Conservation (phyloP, 2,888 invertebrate species). For the Cataglyphis cursor region DNA sequence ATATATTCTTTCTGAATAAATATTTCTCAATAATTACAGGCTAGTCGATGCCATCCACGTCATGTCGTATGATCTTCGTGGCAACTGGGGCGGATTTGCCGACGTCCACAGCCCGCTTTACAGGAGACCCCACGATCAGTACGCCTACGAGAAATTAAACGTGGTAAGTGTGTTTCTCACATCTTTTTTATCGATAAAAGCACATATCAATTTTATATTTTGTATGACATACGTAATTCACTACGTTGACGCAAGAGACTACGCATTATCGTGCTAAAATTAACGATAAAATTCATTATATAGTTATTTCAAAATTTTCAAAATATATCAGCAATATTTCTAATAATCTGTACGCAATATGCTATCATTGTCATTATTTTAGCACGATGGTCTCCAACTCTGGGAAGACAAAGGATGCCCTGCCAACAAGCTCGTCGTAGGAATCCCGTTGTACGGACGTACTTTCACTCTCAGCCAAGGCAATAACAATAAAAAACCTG, state of each 20-base stretch:
- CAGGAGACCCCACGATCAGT: conserved; percentile 95
- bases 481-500: conserved; percentile 93
- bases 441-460: conserved; percentile 96
- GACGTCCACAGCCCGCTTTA: conserved; percentile 96
- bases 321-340: neutral
- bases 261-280: neutral
- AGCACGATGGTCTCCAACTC: conserved; percentile 95
- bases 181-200: neutral
- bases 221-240: neutral
- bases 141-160: conserved; percentile 95
- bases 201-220: neutral
- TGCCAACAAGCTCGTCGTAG: conserved; percentile 94
- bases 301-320: neutral
- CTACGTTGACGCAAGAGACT: neutral
- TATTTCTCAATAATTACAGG: conserved; percentile 27
- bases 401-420: conserved; percentile 97
- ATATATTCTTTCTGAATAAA: neutral
- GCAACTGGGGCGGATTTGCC: conserved; percentile 97
- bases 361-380: conserved; percentile 24
- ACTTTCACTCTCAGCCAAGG: conserved; percentile 94
- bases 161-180: conserved; percentile 88
- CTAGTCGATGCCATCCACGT: conserved; percentile 92
- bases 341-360: neutral
- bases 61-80: conserved; percentile 95
- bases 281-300: neutral